These are phyloP conservation scores for Heliconius cydno DNA, from an alignment of 2,888 invertebrate genomes.

Conservation along the genomic window DNA sequence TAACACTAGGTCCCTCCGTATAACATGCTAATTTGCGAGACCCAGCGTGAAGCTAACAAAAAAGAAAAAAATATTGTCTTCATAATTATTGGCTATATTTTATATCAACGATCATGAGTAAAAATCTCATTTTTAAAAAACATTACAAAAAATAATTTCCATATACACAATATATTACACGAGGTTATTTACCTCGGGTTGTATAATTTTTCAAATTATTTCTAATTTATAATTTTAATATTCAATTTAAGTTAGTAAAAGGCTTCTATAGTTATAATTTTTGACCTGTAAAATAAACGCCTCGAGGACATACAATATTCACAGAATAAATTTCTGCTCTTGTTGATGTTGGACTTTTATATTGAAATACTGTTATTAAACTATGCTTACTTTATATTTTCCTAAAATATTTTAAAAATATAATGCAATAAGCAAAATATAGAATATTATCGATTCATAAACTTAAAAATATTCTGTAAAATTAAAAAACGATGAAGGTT, in stretches of 20 bases:
- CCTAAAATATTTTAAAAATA: neutral
- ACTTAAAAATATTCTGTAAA: no score
- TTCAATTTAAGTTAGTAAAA: conserved; percentile 8
- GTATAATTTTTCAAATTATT: neutral
- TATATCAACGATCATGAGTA: no score
- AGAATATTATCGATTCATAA: no score
- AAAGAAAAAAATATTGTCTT: no score
- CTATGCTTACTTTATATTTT: conserved; percentile 8
- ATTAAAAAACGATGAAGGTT: no score
- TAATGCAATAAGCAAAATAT: neutral
- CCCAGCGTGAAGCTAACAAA: no score
- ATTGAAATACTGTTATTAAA: conserved; percentile 1
- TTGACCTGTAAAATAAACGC: neutral
- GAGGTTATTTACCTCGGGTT: no score
- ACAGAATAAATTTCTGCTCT: neutral
- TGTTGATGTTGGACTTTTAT: neutral
- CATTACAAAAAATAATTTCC: no score
- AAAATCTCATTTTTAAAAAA: no score
- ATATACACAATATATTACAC: neutral
- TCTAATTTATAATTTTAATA: neutral
- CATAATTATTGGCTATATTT: neutral
- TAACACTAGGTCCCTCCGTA: no score
- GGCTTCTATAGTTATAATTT: neutral
- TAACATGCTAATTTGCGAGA: no score
- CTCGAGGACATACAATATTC: conserved; percentile 13